Base-by-base conservation (phyloP, 2,888 invertebrate genomes). In the Acanthosepion lycidas region DNA sequence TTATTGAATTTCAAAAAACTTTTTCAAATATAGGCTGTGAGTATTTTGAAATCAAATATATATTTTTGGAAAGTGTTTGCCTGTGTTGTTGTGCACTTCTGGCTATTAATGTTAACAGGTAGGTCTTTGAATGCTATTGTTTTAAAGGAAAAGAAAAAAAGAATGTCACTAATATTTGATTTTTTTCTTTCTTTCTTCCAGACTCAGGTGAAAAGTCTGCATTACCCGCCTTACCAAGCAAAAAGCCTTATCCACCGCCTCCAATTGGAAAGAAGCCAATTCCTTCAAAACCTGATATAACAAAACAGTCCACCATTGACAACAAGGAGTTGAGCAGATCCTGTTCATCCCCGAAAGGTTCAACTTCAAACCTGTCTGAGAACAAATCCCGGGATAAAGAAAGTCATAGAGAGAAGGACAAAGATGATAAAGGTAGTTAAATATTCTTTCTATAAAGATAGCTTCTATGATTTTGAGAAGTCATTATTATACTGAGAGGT, bases 261-360 rank as follows among this genome's bases (percentile, higher is more conserved):
- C 97, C 97, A 48, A 96, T 97, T 92, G 96, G 97, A 94, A 97
- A 97, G 95, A 97, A 97, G 94, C 97, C 97, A 55, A 93, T 95
- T 28, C 95, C 95, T 51, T 95, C 95, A 64, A 94, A 95, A 91
- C 64, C 94, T 64, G 95, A 95, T 48, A 12, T 94, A 33, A 94
- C 94, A 51, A 96, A 96, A 94, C 96, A 96, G 59, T 49, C 93
- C 6, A 93, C 93, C 53, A 93, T 93, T 5, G 93, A 93, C n/a
- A 93, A 93, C 49, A 93, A 28, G 48, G 93, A 93, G 49, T 93
- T 49, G 93, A 93, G 93, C 49, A 93, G 53, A 93, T 93, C 93
- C 28, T 78, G n/a, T 33, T 78, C 78, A 78, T 78, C 78, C 78
- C 78, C 78, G n/a, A 93, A 51, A 93, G 93, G 49, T 93, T 49